phyloP scores from a whole-genome alignment of 2,888 invertebrate species.

The Cantharis rufa region DNA sequence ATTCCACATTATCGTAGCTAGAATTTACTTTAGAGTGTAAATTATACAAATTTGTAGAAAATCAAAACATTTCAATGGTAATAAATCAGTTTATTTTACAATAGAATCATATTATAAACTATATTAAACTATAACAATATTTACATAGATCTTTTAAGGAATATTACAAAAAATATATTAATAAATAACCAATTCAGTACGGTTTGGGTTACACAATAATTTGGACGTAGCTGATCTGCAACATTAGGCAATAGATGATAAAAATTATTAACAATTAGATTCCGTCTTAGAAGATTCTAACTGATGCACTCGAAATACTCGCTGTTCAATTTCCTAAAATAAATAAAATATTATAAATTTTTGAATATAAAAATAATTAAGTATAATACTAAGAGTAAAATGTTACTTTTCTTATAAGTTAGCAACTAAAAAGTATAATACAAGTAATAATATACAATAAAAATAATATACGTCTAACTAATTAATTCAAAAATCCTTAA shows the following conservation, averaged over 20 bases:
- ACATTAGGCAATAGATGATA: constrained; percentile 32
- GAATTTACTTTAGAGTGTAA: neutral
- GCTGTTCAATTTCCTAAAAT: constrained; percentile 56
- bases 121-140: constrained; percentile 55
- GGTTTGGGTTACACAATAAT: constrained; percentile 30
- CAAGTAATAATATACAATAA: neutral
- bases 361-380: neutral
- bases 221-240: constrained; percentile 51
- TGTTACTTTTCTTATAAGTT: neutral
- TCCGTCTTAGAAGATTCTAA: constrained; percentile 54
- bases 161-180: constrained; percentile 31
- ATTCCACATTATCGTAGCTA: neutral
- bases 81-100: constrained; percentile 37
- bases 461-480: neutral
- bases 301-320: constrained; percentile 52
- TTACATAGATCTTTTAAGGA: constrained; percentile 37
- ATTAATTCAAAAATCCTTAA: neutral
- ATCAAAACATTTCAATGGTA: neutral
- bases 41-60: neutral
- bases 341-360: neutral
- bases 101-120: constrained; percentile 53
- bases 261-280: constrained; percentile 48
- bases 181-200: constrained; percentile 34
- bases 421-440: neutral
- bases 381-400: neutral